Evolutionary conservation across 2,113 vertebrate species (phyloP).

Genomic region (Cynopterus brachyotis): DNA sequence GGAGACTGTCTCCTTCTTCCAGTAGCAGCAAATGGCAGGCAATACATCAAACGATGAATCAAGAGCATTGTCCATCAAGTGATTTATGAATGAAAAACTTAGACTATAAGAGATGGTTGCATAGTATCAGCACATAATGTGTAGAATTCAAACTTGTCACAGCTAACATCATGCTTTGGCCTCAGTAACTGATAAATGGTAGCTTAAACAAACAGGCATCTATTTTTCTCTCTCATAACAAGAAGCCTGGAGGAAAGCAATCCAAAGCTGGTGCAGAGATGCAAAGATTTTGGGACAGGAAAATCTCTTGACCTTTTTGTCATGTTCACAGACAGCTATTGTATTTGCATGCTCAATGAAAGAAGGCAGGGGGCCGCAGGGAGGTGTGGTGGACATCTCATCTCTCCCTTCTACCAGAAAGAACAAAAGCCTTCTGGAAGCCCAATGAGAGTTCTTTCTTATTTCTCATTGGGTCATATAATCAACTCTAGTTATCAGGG

Average conservation of each 20-base stretch:
- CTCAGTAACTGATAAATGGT: background rate
- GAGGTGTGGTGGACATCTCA: background rate
- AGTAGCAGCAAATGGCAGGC: background rate
- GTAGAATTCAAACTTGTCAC: background rate
- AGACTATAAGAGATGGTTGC: background rate
- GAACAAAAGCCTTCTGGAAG: background rate
- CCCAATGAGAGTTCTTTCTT: background rate
- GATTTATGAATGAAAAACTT: background rate
- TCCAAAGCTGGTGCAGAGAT: background rate
- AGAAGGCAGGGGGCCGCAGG: background rate
- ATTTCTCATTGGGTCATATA: background rate
- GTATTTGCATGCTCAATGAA: background rate
- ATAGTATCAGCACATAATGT: background rate
- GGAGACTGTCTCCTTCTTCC: background rate
- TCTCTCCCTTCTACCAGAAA: background rate
- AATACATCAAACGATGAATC: too few relatives aligned
- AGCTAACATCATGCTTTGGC: background rate
- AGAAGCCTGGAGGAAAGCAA: background rate
- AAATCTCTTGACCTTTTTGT: background rate
- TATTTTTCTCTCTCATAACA: background rate
- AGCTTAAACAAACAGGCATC: background rate
- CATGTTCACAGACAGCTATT: background rate
- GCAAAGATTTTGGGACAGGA: background rate
- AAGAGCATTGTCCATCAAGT: background rate
- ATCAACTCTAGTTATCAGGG: background rate